Percentiles rank a stretch among this genome's conserved stretches.
phyloP scores from a whole-genome alignment of 2,888 invertebrate genomes.

The Cataglyphis cursor region DNA sequence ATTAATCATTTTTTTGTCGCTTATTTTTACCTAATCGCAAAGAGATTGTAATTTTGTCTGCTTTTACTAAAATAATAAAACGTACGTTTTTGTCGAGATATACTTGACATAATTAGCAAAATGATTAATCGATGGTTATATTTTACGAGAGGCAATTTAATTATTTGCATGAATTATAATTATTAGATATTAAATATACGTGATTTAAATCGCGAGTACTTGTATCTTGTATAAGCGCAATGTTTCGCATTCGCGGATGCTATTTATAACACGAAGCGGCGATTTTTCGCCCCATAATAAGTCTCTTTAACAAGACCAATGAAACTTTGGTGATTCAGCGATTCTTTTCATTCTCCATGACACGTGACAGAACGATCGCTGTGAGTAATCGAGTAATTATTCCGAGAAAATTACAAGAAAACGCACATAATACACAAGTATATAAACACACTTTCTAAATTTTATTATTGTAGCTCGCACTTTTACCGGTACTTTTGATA shows the following conservation, averaged over 20 bases:
- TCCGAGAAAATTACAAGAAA: not conserved
- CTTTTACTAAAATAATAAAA: not conserved
- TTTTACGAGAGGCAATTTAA: not conserved
- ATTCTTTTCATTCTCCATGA: not conserved
- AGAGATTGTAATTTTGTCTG: not conserved
- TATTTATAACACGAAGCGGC: slow-evolving; percentile 41
- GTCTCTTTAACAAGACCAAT: slow-evolving; percentile 15
- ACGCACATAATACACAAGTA: not conserved
- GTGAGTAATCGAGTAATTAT: not conserved
- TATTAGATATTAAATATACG: not conserved
- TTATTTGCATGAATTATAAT: not conserved
- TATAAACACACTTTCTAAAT: not conserved
- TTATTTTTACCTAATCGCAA: not conserved
- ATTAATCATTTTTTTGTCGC: not conserved
- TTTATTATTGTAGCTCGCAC: too few species aligned
- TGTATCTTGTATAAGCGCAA: not conserved
- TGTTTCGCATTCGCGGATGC: not conserved
- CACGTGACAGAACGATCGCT: slow-evolving; percentile 11
- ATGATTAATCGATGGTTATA: not conserved
- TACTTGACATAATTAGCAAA: not conserved
- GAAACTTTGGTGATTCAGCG: slow-evolving; percentile 17
- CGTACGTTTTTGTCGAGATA: not conserved
- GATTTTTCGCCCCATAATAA: slow-evolving; percentile 3
- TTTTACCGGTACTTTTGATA: not conserved
- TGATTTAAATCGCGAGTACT: not conserved